Base-by-base conservation (phyloP, 1,140 invertebrate species). In the Octopus sinensis region DNA sequence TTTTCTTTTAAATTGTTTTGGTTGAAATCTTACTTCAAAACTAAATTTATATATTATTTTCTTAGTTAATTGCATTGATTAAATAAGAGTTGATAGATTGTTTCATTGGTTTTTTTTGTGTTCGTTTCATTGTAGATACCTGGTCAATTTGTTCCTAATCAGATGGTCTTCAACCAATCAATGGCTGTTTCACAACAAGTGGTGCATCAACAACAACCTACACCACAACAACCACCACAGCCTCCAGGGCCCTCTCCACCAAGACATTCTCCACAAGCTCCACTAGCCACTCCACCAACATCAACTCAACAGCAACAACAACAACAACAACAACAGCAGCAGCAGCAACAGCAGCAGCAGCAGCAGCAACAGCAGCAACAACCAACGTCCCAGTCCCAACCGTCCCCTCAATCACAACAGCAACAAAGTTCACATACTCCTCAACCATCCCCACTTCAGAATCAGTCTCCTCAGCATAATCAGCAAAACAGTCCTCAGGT, bases 231-330 rank as follows among this genome's bases (percentile, higher is more conserved):
- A 82, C 53, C 77, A 79, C 43, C 62, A 23, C 54, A 68, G 13
- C 53, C n/a, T 10, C 7, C 13, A 9, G 30, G 53, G 30, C 53
- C 78, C 53, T 52, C n/a, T 30, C 43, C 51, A 12, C 62, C 53
- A 52, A 71, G 54, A n/a, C 79, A 52, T 75, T 71, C 53, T n/a
- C 73, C 53, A 75, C 78, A n/a, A 73, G 78, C 62, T 82, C 81
- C 23, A 71, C 78, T 78, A 56, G 68, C 56, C 54, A 81, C 78
- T 79, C 79, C 83, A 76, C 81, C 78, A 76, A 81, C 82, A 81
- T 81, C 80, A 78, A 62, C 81, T 12, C 78, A 81, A 79, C 79
- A 79, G 52, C 56, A 68, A 68, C 68, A 23, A 5, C 51, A 43
- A 56, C 79, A 79, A 68, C 73, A 43, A 52, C 79, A 51, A 76